These are phyloP conservation scores for Vipera ursinii DNA, from an alignment of 2,797 vertebrate genomes.

Conservation along the genomic window DNA sequence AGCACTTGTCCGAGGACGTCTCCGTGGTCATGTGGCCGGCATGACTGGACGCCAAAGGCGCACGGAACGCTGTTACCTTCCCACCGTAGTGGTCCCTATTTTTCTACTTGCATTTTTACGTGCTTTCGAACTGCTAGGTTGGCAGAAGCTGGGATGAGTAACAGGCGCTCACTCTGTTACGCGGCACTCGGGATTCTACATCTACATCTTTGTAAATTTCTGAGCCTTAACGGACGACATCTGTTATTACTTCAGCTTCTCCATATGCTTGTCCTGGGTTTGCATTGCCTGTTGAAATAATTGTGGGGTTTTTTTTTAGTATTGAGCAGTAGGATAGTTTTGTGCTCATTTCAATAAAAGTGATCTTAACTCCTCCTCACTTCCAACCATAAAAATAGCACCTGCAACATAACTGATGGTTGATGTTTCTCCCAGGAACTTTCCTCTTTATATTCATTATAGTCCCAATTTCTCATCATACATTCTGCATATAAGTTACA, in stretches of 20 bases:
- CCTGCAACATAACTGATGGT: neutral
- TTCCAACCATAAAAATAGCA: neutral
- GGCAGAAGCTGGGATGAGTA: no score
- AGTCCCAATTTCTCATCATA: neutral
- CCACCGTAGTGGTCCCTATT: no score
- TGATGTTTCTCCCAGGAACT: neutral
- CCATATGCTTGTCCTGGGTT: neutral
- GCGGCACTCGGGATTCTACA: no score
- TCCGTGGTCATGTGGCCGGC: no score
- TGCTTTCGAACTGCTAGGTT: no score
- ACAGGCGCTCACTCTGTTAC: no score
- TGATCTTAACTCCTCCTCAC: neutral
- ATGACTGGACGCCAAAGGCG: no score
- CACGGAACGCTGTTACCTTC: no score
- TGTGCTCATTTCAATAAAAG: neutral
- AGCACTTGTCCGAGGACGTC: no score
- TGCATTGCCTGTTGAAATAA: neutral
- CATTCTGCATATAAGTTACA: neutral
- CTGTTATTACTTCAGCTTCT: neutral
- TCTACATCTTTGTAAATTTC: neutral
- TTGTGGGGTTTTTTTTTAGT: neutral
- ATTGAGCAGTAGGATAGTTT: neutral
- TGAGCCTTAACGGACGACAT: neutral
- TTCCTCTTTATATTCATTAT: neutral
- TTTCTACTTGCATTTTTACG: no score